These are phyloP conservation scores for Nomia melanderi DNA, from an alignment of 1,140 invertebrate genomes.

Conservation along the genomic window DNA sequence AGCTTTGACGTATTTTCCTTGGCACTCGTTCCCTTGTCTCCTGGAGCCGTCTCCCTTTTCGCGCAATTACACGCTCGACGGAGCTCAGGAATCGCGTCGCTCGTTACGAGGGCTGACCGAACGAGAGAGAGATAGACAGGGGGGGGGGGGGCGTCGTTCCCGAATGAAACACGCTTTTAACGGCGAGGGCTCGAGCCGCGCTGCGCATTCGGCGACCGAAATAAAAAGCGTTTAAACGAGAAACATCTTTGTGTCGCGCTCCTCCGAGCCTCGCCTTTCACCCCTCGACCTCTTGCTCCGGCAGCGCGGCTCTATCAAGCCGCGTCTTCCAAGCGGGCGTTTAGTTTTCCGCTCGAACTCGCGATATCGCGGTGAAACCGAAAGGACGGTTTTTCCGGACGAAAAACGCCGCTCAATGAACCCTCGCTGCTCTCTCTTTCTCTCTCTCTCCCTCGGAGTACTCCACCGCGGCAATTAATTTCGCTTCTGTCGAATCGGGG, in stretches of 20 bases:
- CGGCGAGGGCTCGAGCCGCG: not conserved
- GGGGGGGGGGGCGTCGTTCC: too few relatives aligned
- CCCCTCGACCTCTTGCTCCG: too few relatives aligned
- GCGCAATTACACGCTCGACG: constrained; percentile 5
- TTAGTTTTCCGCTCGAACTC: not conserved
- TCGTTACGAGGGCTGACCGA: constrained; percentile 14
- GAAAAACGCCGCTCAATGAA: constrained; percentile 11
- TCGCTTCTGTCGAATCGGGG: constrained; percentile 10
- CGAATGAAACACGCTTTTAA: not conserved
- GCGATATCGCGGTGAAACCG: not conserved
- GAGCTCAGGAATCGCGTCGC: not conserved
- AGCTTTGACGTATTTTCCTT: not conserved
- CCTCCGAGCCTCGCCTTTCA: too few relatives aligned
- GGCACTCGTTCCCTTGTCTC: not conserved
- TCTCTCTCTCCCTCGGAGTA: not conserved
- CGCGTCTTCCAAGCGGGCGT: too few relatives aligned
- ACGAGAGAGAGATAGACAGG: too few relatives aligned
- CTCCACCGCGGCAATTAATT: constrained; percentile 44
- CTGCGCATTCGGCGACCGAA: not conserved
- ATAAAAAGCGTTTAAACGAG: not conserved
- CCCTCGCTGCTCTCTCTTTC: not conserved
- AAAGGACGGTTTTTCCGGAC: constrained; percentile 4
- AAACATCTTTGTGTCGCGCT: not conserved
- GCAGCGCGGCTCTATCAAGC: too few relatives aligned
- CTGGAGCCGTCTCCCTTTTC: not conserved